phyloP scores from a whole-genome alignment of 2,888 invertebrate genomes.

The Encarsia formosa region DNA sequence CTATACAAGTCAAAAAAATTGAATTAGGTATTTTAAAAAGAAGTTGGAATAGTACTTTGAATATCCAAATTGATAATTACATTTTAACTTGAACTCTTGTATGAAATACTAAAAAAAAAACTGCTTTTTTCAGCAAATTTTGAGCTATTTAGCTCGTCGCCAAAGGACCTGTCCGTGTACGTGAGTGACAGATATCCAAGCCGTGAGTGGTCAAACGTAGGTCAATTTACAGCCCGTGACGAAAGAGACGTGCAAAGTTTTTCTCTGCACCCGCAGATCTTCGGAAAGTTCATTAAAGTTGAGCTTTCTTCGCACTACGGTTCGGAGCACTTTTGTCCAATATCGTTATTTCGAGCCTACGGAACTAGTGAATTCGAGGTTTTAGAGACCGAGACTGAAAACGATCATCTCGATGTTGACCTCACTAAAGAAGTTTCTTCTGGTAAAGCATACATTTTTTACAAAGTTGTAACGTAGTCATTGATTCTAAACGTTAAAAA shows the following conservation, averaged over 20 bases:
- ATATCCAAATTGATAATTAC: no score
- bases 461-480: no score
- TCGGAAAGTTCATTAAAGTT: conserved; percentile 85
- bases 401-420: conserved; percentile 53
- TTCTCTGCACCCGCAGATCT: conserved; percentile 71
- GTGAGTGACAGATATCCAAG: conserved; percentile 87
- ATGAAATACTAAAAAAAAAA: no score
- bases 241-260: conserved; percentile 85
- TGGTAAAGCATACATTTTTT: no score
- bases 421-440: no score
- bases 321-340: conserved; percentile 94
- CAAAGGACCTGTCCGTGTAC: conserved; percentile 83
- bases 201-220: conserved; percentile 86
- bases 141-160: conserved; percentile 95
- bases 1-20: conserved; percentile 90
- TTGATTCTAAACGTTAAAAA: no score
- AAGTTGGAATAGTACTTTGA: no score
- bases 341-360: conserved; percentile 90
- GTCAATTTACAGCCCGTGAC: conserved; percentile 82
- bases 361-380: conserved; percentile 92
- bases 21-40: conserved; percentile 69
- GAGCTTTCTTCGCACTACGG: conserved; percentile 94
- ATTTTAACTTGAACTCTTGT: no score
- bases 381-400: conserved; percentile 74
- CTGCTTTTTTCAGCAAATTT: conserved; percentile 70